These are phyloP conservation scores for Ricordea florida DNA, from an alignment of 92 coral and sea anemone species.

Conservation along the genomic window DNA sequence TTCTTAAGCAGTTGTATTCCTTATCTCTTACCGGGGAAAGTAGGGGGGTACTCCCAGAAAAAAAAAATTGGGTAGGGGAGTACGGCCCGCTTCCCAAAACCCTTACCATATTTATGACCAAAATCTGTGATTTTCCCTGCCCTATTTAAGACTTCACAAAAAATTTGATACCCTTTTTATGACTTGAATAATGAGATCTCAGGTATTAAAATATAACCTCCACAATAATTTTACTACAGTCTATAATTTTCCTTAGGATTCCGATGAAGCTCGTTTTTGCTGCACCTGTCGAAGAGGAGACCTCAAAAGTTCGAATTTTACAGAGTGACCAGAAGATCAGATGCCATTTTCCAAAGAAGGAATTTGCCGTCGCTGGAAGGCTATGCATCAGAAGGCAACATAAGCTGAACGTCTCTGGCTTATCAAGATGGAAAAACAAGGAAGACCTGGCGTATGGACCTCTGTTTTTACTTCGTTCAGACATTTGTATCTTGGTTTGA, in stretches of 20 bases:
- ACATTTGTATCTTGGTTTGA: too few species aligned
- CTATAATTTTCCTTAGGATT: not conserved
- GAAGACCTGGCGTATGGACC: conserved; percentile 1
- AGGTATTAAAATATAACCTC: too few species aligned
- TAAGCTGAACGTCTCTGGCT: not conserved
- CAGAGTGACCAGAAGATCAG: conserved; percentile 3
- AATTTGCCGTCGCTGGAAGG: conserved; percentile 21
- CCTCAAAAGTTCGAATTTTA: conserved; percentile 22
- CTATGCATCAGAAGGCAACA: conserved; percentile 38
- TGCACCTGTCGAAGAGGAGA: conserved; percentile 10
- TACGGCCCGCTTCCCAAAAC: too few species aligned
- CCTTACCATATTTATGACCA: too few species aligned
- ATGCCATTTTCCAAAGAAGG: conserved; percentile 51
- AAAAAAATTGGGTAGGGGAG: too few species aligned
- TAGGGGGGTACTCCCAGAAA: too few species aligned
- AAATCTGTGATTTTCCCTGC: too few species aligned
- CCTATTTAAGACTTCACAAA: too few species aligned
- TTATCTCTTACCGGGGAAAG: too few species aligned
- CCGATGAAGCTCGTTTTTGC: conserved; percentile 14
- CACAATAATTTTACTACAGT: not conserved
- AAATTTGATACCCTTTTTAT: too few species aligned
- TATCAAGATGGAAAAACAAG: conserved; percentile 11
- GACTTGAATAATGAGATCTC: too few species aligned
- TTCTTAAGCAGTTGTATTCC: too few species aligned
- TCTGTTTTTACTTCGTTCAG: not conserved